Evolutionary conservation across 2,888 invertebrate genomes (phyloP), one percentile per base, ranked within the genome.

Genomic region (Pandemis corylana): DNA sequence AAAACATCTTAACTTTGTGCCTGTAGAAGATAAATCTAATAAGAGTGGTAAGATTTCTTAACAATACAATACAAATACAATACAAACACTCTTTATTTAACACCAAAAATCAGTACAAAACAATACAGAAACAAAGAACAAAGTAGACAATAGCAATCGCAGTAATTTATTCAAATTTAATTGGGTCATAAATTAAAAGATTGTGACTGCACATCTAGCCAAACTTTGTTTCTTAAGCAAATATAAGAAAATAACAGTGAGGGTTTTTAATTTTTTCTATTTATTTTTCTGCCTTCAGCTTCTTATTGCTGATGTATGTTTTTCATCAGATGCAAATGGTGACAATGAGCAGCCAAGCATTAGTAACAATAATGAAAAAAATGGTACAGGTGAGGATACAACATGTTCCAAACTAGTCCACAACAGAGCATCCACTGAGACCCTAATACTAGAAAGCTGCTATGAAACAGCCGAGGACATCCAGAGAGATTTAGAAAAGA

Each of bases 381-480:
- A 83, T 76, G 78, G 76, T 71, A 76, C 90, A 92, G 92, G 90
- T 93, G 92, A 93, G 91, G 84, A 84, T 76, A 78, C 77, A 78
- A 84, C 81, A 82, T 80, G 81, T 86, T 86, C 88, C 84, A 87
- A 89, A 81, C 81, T 87, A 80, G 76, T 80, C 78, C 84, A 83
- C 80, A 82, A 80, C 82, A 90, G 92, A 87, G 89, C 89, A 76
- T 93, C 94, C 70, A 88, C 88, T 76, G 94, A 94, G 53, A 93
- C 92, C 63, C 80, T 91, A 46, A 85, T 93, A 72, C 79, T 91
- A 76, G 90, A 90, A 42, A 83, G 82, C 46, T 89, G 85, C 78
- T 89, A 89, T 79, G 85, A 89, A 77, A 87, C 83, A 72, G 87
- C 87, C 72, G 89, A 91, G 76, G 90, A 91, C 20, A 83, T 90